Evolutionary conservation across 1,140 invertebrate genomes (phyloP).

Genomic region (Drosophila ohnishii): DNA sequence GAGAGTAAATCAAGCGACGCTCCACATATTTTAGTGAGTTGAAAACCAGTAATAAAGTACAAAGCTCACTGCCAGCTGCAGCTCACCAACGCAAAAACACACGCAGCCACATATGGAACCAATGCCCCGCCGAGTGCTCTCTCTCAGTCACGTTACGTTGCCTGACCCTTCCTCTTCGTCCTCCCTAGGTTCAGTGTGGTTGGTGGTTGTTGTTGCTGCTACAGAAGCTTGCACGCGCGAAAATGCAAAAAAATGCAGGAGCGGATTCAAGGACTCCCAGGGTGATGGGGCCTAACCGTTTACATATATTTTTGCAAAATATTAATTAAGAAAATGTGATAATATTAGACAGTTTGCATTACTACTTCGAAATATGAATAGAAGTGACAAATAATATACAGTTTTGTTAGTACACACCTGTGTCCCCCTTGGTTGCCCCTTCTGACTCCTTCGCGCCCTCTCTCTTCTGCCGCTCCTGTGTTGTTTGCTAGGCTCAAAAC

Average conservation of each 20-base stretch:
- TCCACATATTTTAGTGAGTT: constrained; percentile 77
- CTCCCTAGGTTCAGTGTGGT: neutral
- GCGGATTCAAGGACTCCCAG: constrained; percentile 25
- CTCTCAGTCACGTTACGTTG: constrained; percentile 27
- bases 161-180: constrained; percentile 4
- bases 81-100: constrained; percentile 22
- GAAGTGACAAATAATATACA: neutral
- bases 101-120: constrained; percentile 20
- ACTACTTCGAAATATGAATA: neutral
- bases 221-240: constrained; percentile 34
- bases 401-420: constrained; percentile 9
- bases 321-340: neutral
- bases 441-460: too few relatives aligned
- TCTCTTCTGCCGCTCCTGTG: constrained; percentile 6
- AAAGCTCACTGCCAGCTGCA: constrained; percentile 71
- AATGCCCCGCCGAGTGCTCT: constrained; percentile 8
- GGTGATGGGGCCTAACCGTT: neutral
- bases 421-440: neutral
- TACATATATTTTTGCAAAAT: neutral
- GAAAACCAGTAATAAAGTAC: constrained; percentile 76
- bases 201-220: constrained; percentile 22
- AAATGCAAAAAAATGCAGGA: constrained; percentile 44
- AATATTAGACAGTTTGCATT: neutral
- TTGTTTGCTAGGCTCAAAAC: constrained; percentile 43
- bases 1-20: constrained; percentile 68